Evolutionary conservation across 2,113 vertebrate genomes (phyloP).

Genomic region (Myxocyprinus asiaticus): DNA sequence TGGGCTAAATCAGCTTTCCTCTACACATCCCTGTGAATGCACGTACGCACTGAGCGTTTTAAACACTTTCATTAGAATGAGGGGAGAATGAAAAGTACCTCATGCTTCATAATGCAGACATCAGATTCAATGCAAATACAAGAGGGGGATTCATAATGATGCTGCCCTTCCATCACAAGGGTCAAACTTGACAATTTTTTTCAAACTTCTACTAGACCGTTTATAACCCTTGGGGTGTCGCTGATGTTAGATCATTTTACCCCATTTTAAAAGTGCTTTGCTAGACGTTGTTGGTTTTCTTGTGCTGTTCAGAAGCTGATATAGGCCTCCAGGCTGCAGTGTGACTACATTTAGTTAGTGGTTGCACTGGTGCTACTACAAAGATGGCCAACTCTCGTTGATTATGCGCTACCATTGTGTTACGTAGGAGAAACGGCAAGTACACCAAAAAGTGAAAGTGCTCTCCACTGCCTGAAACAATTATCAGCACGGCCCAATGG

Average conservation of each 20-base stretch:
- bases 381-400: too few relatives aligned
- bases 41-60: slow-evolving; percentile 1
- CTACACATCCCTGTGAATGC: neutral
- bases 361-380: too few relatives aligned
- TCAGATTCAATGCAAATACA: slow-evolving; percentile 38
- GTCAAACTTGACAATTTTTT: slow-evolving; percentile 24
- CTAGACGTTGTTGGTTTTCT: neutral
- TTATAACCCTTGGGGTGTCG: neutral
- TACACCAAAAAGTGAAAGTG: too few relatives aligned
- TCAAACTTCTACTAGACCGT: slow-evolving; percentile 16
- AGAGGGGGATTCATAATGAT: slow-evolving; percentile 26
- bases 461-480: too few relatives aligned
- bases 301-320: too few relatives aligned
- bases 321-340: too few relatives aligned
- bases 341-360: too few relatives aligned
- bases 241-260: neutral
- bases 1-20: slow-evolving; percentile 48
- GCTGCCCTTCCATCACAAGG: slow-evolving; percentile 8
- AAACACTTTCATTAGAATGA: slow-evolving; percentile 48
- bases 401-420: too few relatives aligned
- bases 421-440: too few relatives aligned
- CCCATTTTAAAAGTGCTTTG: neutral
- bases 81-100: slow-evolving; percentile 29
- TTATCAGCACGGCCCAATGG: too few relatives aligned
- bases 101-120: slow-evolving; percentile 20